Percentiles rank a stretch among this genome's conserved stretches.
Conservation (phyloP, 2,113 vertebrate species). For the Myiozetetes cayanensis region DNA sequence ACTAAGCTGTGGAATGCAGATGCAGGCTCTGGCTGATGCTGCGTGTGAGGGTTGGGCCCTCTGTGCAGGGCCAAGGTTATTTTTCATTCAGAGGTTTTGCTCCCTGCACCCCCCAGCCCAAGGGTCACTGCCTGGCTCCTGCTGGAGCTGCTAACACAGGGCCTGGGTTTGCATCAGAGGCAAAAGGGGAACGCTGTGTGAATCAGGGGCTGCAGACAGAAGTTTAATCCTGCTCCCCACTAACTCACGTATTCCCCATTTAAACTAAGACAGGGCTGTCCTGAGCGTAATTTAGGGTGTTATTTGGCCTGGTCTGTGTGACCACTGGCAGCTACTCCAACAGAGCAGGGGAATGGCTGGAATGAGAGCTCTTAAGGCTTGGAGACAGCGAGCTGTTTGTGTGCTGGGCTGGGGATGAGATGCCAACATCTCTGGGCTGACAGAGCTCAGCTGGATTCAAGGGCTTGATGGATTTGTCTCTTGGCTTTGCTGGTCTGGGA, state of each 20-base stretch:
- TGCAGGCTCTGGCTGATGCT: not conserved
- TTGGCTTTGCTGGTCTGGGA: slow-evolving; percentile 51
- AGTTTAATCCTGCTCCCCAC: not conserved
- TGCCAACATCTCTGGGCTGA: slow-evolving; percentile 39
- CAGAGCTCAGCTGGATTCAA: slow-evolving; percentile 44
- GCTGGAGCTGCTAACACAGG: not conserved
- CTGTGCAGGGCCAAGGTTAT: not conserved
- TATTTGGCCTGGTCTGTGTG: not conserved
- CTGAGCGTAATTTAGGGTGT: not conserved
- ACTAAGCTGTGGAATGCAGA: not conserved
- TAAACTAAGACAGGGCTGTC: not conserved
- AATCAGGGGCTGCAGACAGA: not conserved
- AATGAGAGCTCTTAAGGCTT: not conserved
- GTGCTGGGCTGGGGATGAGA: slow-evolving; percentile 4
- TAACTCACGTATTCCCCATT: not conserved
- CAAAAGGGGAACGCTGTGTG: not conserved
- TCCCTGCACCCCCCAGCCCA: not conserved
- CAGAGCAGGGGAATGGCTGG: not conserved
- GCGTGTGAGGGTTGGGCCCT: not conserved
- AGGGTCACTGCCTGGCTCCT: not conserved
- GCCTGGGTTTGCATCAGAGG: not conserved
- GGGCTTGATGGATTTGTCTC: slow-evolving; percentile 29
- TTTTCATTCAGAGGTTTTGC: not conserved
- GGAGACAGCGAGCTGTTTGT: slow-evolving; percentile 40
- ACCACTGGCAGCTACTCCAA: not conserved